Base-by-base conservation (phyloP, 2,888 invertebrate species). In the Drosophila picticornis region DNA sequence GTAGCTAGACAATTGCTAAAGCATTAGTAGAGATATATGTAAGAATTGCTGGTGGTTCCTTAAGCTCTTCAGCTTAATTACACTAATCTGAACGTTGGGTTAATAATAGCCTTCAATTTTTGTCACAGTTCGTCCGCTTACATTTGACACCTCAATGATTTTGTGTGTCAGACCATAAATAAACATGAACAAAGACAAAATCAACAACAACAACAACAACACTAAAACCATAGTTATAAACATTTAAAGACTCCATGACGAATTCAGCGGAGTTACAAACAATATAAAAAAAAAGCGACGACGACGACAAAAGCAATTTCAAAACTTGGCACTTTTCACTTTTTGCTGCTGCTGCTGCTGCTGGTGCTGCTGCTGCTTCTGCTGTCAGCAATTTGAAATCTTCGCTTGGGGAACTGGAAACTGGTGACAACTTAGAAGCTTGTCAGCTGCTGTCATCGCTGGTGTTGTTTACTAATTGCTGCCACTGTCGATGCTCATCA, bases 301-400 rank as follows among this genome's bases (percentile, higher is more conserved):
- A 43, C 55, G 27, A 36, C 36, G 19, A 51, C 64, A 34, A 63
- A 56, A 46, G 48, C 60, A 63, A 81, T 63, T 77, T 81, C 56
- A 60, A 80, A 80, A 77, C 59, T 65, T 88, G 73, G 22, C 85
- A 69, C 78, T 81, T 84, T 84, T 84, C 90, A 90, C 90, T 84
- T 84, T 90, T 83, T 61, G n/a, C n/a, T n/a, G n/a, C n/a, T n/a
- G n/a, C 53, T 40, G 57, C 40, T 51, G 11, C 40, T 34, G 9
- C 2, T 36, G 6, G 2, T n/a, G 19, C 4, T 53, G 9, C 13
- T 36, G 55, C 22, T 55, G 36, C 22, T 68, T 31, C 51, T 57
- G 74, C 62, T 78, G 79, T 67, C 74, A 79, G 58, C 62, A 53
- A 43, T 61, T 62, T 80, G 70, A 77, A 70, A 80, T 69, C 76